Base-by-base conservation (phyloP, 2,888 invertebrate species). In the Oxyscelio sp. region DNA sequence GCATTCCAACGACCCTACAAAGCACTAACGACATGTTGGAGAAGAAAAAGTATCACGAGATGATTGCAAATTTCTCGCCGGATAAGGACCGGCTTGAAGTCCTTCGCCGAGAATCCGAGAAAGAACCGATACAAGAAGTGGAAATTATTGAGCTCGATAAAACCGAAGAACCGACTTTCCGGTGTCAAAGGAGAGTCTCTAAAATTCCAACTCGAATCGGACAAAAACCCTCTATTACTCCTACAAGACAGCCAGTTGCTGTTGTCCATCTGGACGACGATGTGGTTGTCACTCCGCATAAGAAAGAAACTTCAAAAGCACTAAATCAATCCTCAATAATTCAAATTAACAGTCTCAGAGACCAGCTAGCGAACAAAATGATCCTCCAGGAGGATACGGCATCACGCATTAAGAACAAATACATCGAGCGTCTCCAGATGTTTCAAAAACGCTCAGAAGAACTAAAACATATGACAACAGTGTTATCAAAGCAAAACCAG, bases 401-500 rank as follows among this genome's bases (percentile, higher is more conserved):
- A n/a, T n/a, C n/a, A n/a, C n/a, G n/a, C n/a, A n/a, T n/a, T n/a
- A n/a, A n/a, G n/a, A n/a, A n/a, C n/a, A n/a, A n/a, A n/a, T n/a
- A n/a, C n/a, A n/a, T n/a, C n/a, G n/a, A n/a, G n/a, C n/a, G n/a
- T n/a, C n/a, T n/a, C n/a, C n/a, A n/a, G n/a, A n/a, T n/a, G n/a
- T n/a, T n/a, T n/a, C n/a, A n/a, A n/a, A n/a, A n/a, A n/a, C n/a
- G n/a, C n/a, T n/a, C n/a, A n/a, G n/a, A n/a, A n/a, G n/a, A n/a
- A n/a, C n/a, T n/a, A n/a, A n/a, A n/a, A n/a, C n/a, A n/a, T n/a
- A n/a, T n/a, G n/a, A n/a, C n/a, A n/a, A n/a, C n/a, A n/a, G n/a
- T n/a, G n/a, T n/a, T 93, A 2, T 86, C 93, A 0, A 90, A 91
- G 63, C 90, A 90, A 61, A 94, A 94, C 87, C 89, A 90, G 59